Percentiles rank a stretch among this genome's conserved stretches.
phyloP scores from a whole-genome alignment of 2,888 invertebrate genomes.

The Ophraella communa region DNA sequence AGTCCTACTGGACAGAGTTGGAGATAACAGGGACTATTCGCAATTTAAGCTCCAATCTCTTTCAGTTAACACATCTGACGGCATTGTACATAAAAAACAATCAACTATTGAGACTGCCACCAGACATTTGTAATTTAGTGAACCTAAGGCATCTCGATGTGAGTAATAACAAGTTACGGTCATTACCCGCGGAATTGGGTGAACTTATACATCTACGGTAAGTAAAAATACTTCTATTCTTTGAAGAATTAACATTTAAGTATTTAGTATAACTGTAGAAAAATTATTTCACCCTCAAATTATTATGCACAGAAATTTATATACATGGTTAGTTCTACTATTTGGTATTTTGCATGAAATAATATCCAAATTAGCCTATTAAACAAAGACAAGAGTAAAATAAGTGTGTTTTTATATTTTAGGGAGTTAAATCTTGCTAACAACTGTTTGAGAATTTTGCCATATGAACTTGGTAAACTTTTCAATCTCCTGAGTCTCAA shows the following conservation, averaged over 20 bases:
- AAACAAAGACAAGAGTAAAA: background rate
- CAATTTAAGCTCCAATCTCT: conserved; percentile 90
- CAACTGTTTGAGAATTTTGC: conserved; percentile 91
- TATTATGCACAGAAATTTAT: no score
- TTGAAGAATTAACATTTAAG: background rate
- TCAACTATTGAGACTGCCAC: conserved; percentile 86
- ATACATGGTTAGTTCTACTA: no score
- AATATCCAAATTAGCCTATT: no score
- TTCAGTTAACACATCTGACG: conserved; percentile 91
- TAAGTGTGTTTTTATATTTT: conserved; percentile 53
- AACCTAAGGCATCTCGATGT: conserved; percentile 90
- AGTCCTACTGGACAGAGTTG: conserved; percentile 83
- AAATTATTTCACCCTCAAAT: no score
- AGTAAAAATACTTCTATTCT: conserved; percentile 15
- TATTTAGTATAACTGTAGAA: background rate
- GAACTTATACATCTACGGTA: conserved; percentile 94
- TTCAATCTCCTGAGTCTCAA: conserved; percentile 95
- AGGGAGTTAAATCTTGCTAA: conserved; percentile 94
- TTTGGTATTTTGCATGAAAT: no score
- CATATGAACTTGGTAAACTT: conserved; percentile 96
- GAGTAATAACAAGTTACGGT: conserved; percentile 92
- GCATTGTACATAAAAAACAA: conserved; percentile 96
- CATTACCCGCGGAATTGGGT: conserved; percentile 94
- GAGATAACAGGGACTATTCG: conserved; percentile 91
- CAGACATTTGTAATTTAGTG: conserved; percentile 85